Percentiles rank a stretch among this genome's conserved stretches.
Conservation (phyloP, 2,888 invertebrate genomes). For the Pseudococcus viburni region DNA sequence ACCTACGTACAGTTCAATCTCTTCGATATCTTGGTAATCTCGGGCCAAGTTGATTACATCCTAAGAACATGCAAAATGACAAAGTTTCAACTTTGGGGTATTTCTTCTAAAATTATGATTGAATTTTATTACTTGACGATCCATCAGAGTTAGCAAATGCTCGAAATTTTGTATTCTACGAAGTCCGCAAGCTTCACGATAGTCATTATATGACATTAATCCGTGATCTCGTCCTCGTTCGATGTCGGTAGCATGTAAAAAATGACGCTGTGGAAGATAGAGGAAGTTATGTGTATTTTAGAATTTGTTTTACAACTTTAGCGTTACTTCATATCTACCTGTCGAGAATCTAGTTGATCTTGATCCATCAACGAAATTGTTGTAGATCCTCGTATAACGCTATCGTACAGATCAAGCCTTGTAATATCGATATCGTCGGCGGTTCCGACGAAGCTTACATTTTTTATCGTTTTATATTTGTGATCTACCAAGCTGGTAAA, state of each 20-base stretch:
- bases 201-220: constrained; percentile 67
- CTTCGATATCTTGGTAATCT: constrained; percentile 81
- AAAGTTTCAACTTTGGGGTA: not conserved
- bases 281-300: too few species aligned
- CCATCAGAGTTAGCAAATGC: constrained; percentile 60
- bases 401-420: not conserved
- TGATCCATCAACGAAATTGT: not conserved
- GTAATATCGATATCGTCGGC: constrained; percentile 4
- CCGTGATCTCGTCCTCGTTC: constrained; percentile 68
- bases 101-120: not conserved
- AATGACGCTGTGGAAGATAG: not conserved
- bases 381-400: constrained; percentile 43
- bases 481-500: not conserved
- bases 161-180: constrained; percentile 60
- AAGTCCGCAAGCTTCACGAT: constrained; percentile 68
- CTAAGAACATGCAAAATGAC: constrained; percentile 71
- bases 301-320: too few species aligned
- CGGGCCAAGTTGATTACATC: constrained; percentile 77
- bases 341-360: not conserved
- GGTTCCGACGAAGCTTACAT: not conserved
- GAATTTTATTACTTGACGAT: not conserved
- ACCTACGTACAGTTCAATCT: constrained; percentile 88
- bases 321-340: not conserved
- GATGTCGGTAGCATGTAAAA: constrained; percentile 67
- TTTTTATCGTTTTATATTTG: not conserved